Evolutionary conservation across 2,797 vertebrate species (phyloP), one percentile per base, ranked within the genome.

Genomic region (Pangasius macronema): DNA sequence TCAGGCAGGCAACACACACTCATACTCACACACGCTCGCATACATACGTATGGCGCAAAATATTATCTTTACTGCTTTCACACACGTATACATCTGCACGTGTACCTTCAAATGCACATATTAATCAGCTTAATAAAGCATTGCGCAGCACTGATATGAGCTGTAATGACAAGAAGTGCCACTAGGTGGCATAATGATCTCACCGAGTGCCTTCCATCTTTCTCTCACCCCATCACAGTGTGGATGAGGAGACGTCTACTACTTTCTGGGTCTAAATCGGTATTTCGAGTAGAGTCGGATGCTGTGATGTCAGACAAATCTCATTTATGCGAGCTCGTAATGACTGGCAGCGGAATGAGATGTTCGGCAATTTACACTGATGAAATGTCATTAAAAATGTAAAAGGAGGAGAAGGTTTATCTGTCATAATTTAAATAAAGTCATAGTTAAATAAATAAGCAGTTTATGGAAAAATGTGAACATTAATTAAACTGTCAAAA

Each of bases 141-240:
- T 16, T 6, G n/a, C 75, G 10, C 49, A 55, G 75, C 51, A 9
- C 4, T 30, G 27, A 55, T 33, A 10, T 73, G 20, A 57, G 18
- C 30, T 76, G 92, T 90, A 92, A 51, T 92, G 91, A 87, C 80
- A 67, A 7, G 3, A 88, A 8, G 80, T 39, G 88, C 91, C 95
- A 93, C 93, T 92, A 90, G 94, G 90, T 91, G 94, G 94, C 92
- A 87, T 0, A 89, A 88, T 33, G 24, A 33, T 53, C 53, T 86
- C 68, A 89, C 33, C 11, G 70, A 77, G 22, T 6, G 30, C 75
- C 49, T 33, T 46, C 0, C 22, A 46, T 27, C 70, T 73, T 77
- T 9, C 20, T 30, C 49, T 77, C n/a, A 24, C 33, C 75, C 30
- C 36, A 36, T 36, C 36, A 36, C 36, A 36, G 16, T 11, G 51